Evolutionary conservation across 1,140 invertebrate species (phyloP), one percentile per base, ranked within the genome.

Genomic region (Zophobas atratus): DNA sequence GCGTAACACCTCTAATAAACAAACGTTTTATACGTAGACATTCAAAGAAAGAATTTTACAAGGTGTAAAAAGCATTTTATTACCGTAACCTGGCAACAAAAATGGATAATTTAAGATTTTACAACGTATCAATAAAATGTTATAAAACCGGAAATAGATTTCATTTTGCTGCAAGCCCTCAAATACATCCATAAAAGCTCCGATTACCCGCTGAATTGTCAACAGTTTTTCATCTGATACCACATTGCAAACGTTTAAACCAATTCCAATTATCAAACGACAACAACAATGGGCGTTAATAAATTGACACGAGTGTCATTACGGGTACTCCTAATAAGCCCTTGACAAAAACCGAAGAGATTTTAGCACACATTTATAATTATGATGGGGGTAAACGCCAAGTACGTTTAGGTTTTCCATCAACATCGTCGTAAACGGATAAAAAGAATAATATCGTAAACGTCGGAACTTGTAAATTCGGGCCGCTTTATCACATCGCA

Each of bases 41-140:
- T 20, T 20, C 20, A 20, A 20, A 20, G 20, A 20, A 20, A 20
- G 20, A 20, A 20, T 20, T 20, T 20, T 20, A 20, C 20, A 20
- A 20, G 20, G 20, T 20, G 20, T 20, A 46, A 46, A 46, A 4
- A 4, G 8, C 8, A 46, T 46, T 46, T 46, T 3, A 46, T 46
- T 8, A 46, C 3, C 3, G 3, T 4, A 46, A 46, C 8, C 43
- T 46, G 43, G 3, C 43, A 46, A 46, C 43, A 46, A 8, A 46
- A 46, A 46, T 46, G 43, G 43, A 46, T 3, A 46, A 46, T 46
- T 46, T 46, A 46, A 46, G 43, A 46, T 46, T 46, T 46, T 46
- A 46, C 43, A 4, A 8, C 43, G 43, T 46, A 46, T 46, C 43
- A 46, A 46, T 46, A 46, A 46, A 46, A 8, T 46, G 43, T 46